Conservation (phyloP, 2,797 vertebrate species). For the Oreonectes daqikongensis region DNA sequence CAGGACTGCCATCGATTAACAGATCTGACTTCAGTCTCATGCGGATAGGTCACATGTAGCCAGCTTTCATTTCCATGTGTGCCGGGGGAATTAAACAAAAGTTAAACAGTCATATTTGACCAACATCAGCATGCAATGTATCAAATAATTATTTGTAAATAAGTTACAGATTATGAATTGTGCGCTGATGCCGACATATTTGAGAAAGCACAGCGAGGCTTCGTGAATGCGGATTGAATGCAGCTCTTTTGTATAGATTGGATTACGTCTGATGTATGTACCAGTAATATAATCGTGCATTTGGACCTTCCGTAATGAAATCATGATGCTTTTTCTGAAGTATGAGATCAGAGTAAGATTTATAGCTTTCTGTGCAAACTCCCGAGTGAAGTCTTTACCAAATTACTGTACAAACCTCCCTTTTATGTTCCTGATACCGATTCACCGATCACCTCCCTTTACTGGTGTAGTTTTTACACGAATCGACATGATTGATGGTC, state of each 20-base stretch:
- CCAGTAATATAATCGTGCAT: background rate
- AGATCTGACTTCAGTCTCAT: background rate
- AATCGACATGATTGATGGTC: background rate
- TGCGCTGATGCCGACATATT: background rate
- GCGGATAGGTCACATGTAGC: background rate
- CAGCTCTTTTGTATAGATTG: background rate
- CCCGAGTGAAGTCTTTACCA: slow-evolving; percentile 4
- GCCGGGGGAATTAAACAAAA: background rate
- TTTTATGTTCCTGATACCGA: slow-evolving; percentile 7
- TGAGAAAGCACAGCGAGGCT: background rate
- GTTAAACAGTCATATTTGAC: background rate
- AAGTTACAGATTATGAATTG: background rate
- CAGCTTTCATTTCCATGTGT: background rate
- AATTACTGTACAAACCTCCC: slow-evolving; percentile 20
- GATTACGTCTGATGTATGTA: background rate
- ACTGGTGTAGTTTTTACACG: background rate
- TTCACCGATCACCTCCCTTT: background rate
- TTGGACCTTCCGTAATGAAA: background rate
- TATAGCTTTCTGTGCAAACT: slow-evolving; percentile 21
- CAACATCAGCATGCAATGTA: no score
- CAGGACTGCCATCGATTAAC: background rate
- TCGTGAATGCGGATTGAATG: background rate
- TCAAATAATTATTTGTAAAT: no score
- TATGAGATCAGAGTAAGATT: slow-evolving; percentile 17
- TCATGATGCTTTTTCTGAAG: slow-evolving; percentile 17